phyloP scores from a whole-genome alignment of 2,797 vertebrate species.

The Lagocephalus sceleratus region DNA sequence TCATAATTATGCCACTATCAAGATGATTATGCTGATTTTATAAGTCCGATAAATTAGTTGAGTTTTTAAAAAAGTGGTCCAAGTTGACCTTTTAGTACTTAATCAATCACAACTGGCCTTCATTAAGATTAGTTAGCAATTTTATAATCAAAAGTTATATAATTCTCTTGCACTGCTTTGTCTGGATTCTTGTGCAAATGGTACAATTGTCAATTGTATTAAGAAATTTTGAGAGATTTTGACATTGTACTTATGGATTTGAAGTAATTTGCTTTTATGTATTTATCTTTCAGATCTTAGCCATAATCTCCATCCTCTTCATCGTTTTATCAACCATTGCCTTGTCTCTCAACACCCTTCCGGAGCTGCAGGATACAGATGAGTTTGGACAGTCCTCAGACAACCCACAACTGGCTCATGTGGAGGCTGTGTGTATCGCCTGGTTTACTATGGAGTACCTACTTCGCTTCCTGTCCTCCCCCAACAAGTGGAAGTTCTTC shows the following conservation, averaged over 20 bases:
- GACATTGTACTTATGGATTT: neutral
- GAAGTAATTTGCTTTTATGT: neutral
- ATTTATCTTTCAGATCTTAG: conserved; percentile 88
- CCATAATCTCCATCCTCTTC: conserved; percentile 99
- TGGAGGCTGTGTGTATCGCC: conserved; percentile 96
- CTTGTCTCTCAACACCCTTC: conserved; percentile 97
- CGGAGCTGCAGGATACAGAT: conserved; percentile 92
- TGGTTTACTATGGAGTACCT: conserved; percentile 99
- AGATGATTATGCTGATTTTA: conserved; percentile 20
- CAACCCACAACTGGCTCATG: conserved; percentile 95
- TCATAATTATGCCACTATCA: too few species aligned
- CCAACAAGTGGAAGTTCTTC: conserved; percentile 99
- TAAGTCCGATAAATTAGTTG: too few species aligned
- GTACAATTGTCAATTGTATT: neutral
- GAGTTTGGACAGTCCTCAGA: conserved; percentile 93
- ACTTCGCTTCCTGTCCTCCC: conserved; percentile 94
- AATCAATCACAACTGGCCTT: conserved; percentile 35
- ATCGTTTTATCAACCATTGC: conserved; percentile 99
- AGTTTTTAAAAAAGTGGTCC: conserved; percentile 59
- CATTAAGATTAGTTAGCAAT: conserved; percentile 22
- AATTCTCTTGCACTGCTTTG: neutral
- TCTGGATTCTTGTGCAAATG: neutral
- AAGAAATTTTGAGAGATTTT: neutral
- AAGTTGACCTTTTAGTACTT: conserved; percentile 48
- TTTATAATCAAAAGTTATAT: neutral